These are phyloP conservation scores for Pao palembangensis DNA, from an alignment of 2,113 vertebrate genomes.

Conservation along the genomic window DNA sequence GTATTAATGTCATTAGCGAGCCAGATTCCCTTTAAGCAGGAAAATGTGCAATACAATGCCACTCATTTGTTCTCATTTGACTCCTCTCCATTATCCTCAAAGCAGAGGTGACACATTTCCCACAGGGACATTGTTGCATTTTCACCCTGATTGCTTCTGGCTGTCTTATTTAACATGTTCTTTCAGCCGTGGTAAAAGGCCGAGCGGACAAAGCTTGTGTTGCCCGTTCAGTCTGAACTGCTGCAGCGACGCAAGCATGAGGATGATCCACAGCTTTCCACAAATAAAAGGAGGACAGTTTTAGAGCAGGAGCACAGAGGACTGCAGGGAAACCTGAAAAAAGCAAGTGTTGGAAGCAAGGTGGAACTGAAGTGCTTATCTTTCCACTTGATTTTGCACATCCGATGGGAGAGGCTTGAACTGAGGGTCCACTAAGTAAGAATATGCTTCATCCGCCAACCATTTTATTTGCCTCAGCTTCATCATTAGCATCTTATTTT, in stretches of 20 bases:
- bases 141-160: slow-evolving; percentile 64
- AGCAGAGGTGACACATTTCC: slow-evolving; percentile 55
- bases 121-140: slow-evolving; percentile 47
- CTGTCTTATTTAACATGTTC: slow-evolving; percentile 60
- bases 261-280: slow-evolving; percentile 8
- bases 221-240: slow-evolving; percentile 10
- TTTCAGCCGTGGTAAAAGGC: slow-evolving; percentile 24
- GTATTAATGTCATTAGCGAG: slow-evolving; percentile 55
- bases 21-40: slow-evolving; percentile 46
- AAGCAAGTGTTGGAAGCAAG: slow-evolving; percentile 5
- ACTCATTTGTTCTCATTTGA: slow-evolving; percentile 66
- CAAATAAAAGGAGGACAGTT: slow-evolving; percentile 23
- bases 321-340: slow-evolving; percentile 14
- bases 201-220: slow-evolving; percentile 19
- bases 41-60: slow-evolving; percentile 23
- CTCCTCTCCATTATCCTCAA: slow-evolving; percentile 52
- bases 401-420: too few relatives aligned
- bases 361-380: too few relatives aligned
- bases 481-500: too few relatives aligned
- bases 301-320: slow-evolving; percentile 7
- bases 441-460: too few relatives aligned
- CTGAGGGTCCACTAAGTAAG: too few relatives aligned
- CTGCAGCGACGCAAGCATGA: slow-evolving; percentile 7
- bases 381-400: too few relatives aligned
- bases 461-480: too few relatives aligned